Evolutionary conservation across 1,140 invertebrate species (phyloP).

Genomic region (Campodea augens): DNA sequence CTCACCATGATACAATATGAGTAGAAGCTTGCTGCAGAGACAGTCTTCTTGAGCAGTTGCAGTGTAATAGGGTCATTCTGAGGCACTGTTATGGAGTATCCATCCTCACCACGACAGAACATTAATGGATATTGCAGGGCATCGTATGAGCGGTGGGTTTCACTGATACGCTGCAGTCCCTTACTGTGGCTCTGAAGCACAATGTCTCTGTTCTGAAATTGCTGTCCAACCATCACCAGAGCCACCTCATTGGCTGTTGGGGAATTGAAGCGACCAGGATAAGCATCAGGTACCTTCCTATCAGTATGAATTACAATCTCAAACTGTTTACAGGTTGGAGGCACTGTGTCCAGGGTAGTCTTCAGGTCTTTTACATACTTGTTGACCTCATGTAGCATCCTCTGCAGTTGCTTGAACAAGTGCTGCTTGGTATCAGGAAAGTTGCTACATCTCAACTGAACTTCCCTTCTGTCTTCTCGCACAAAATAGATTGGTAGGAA

Average conservation of each 20-base stretch:
- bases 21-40: too few species aligned
- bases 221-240: constrained; percentile 11
- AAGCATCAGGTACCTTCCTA: constrained; percentile 4
- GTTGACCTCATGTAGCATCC: constrained; percentile 12
- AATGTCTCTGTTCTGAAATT: constrained; percentile 7
- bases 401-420: constrained; percentile 9
- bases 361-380: constrained; percentile 12
- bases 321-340: constrained; percentile 6
- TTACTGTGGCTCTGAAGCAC: constrained; percentile 1
- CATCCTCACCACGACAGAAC: constrained; percentile 25
- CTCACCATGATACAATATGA: constrained; percentile 19
- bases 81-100: constrained; percentile 20
- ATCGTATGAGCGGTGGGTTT: constrained; percentile 24
- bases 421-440: background rate
- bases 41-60: too few species aligned
- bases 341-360: constrained; percentile 10
- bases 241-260: constrained; percentile 14
- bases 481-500: constrained; percentile 25
- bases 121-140: constrained; percentile 26
- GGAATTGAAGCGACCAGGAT: constrained; percentile 10
- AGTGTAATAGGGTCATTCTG: too few species aligned
- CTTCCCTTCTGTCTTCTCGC: constrained; percentile 3
- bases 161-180: constrained; percentile 14
- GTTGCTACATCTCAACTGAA: background rate
- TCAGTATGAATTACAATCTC: constrained; percentile 5